Evolutionary conservation across 2,888 invertebrate genomes (phyloP).

Genomic region (Drosophila meridiana): DNA sequence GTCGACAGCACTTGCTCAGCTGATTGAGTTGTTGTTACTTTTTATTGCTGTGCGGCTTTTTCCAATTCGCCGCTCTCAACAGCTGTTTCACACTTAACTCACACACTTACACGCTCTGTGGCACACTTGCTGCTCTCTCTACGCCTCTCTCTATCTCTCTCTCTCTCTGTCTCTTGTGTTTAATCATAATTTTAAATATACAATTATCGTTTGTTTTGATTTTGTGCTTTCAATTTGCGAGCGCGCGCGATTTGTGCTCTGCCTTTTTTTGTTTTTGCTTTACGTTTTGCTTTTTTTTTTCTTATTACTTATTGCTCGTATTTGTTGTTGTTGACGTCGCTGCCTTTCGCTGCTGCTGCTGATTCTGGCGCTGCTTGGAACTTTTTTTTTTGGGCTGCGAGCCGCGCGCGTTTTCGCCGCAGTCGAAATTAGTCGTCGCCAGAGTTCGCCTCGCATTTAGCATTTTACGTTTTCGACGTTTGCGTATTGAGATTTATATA

Average conservation of each 20-base stretch:
- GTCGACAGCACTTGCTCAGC: constrained; percentile 51
- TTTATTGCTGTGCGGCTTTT: constrained; percentile 51
- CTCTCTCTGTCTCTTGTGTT: constrained; percentile 29
- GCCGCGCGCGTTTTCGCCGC: constrained; percentile 72
- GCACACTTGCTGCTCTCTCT: constrained; percentile 22
- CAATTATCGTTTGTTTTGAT: constrained; percentile 79
- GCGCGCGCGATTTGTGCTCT: constrained; percentile 65
- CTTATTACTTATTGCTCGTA: constrained; percentile 51
- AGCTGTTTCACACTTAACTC: constrained; percentile 58
- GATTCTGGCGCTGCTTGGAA: constrained; percentile 39
- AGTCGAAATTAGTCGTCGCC: constrained; percentile 76
- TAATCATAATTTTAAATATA: constrained; percentile 81
- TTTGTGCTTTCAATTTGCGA: constrained; percentile 72
- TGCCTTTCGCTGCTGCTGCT: constrained; percentile 27
- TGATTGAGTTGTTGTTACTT: constrained; percentile 57
- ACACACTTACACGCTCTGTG: constrained; percentile 18
- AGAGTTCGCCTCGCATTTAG: constrained; percentile 69
- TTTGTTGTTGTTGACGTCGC: constrained; percentile 38
- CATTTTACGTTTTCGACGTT: constrained; percentile 56
- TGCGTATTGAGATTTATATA: constrained; percentile 48
- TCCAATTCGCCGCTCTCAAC: constrained; percentile 71
- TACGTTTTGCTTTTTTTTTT: constrained; percentile 37
- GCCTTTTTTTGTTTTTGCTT: constrained; percentile 42
- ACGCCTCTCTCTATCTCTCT: constrained; percentile 10
- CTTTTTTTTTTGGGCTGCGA: constrained; percentile 57